Evolutionary conservation across 2,888 invertebrate species (phyloP), one percentile per base, ranked within the genome.

Genomic region (Eilema sororculum): DNA sequence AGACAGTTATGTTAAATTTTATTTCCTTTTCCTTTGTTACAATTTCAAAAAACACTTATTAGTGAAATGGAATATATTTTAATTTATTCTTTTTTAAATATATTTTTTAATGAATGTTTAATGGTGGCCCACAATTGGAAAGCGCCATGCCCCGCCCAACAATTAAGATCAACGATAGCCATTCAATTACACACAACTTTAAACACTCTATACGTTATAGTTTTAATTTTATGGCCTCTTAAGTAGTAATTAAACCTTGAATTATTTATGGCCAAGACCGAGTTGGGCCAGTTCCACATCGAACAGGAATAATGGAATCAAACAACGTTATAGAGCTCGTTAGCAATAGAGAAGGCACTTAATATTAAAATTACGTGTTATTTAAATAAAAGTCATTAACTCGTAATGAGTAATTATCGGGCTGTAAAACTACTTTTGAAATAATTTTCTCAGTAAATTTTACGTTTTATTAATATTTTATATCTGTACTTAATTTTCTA

Each of bases 201-300:
- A 70, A 70, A 70, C 66, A 66, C 61, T 69, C 65, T 24, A 62
- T 61, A 52, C 69, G 41, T 28, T 68, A 59, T 56, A 61, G 12
- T 70, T 70, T 65, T 61, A 65, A 65, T 61, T 61, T 65, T 52
- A 69, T 60, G n/a, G 20, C 20, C 60, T 12, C 52, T 56, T 69
- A 61, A 62, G 41, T 10, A 33, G 65, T 65, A 66, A 69, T 69
- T 62, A 70, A 70, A 58, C 3, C 22, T 16, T 9, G 25, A 25
- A 57, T 37, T 66, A 70, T 70, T 65, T 66, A 70, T 46, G 61
- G 41, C 12, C 13, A 9, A 20, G 37, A 2, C 24, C 22, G 16
- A 13, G 61, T 62, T 62, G 28, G 61, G 20, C 22, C 22, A 13
- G 61, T 61, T 66, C n/a, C 61, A 25, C 61, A 24, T 61, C 28